Evolutionary conservation across 1,140 invertebrate species (phyloP).

Genomic region (Drosophila bocki): DNA sequence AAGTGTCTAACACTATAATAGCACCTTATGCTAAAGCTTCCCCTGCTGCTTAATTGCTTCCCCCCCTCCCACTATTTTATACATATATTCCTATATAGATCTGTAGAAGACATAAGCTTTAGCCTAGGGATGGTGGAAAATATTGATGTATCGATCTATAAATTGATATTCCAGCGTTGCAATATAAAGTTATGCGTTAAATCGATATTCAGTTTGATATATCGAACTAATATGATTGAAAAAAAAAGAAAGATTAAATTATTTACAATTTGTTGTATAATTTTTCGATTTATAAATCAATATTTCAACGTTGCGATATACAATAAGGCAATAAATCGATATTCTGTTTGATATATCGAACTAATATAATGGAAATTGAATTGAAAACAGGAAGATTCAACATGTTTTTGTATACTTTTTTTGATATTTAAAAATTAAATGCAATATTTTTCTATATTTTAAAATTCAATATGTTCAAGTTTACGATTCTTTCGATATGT

Average conservation of each 20-base stretch:
- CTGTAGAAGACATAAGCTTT: conserved; percentile 11
- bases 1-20: conserved; percentile 66
- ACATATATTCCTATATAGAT: conserved; percentile 35
- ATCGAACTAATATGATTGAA: not conserved
- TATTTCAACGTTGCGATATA: not conserved
- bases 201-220: not conserved
- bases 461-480: not conserved
- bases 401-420: not conserved
- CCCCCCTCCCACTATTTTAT: not conserved
- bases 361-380: not conserved
- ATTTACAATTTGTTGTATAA: too few relatives aligned
- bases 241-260: not conserved
- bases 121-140: not conserved
- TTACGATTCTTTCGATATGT: not conserved
- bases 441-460: not conserved
- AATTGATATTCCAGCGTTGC: not conserved
- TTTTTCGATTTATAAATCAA: not conserved
- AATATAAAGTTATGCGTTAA: not conserved
- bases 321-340: not conserved
- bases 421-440: not conserved
- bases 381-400: not conserved
- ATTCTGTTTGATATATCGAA: not conserved
- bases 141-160: not conserved
- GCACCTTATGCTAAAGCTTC: conserved; percentile 21
- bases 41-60: conserved; percentile 8